Evolutionary conservation across 2,113 vertebrate genomes (phyloP).

Genomic region (Opisthocomus hoazin): DNA sequence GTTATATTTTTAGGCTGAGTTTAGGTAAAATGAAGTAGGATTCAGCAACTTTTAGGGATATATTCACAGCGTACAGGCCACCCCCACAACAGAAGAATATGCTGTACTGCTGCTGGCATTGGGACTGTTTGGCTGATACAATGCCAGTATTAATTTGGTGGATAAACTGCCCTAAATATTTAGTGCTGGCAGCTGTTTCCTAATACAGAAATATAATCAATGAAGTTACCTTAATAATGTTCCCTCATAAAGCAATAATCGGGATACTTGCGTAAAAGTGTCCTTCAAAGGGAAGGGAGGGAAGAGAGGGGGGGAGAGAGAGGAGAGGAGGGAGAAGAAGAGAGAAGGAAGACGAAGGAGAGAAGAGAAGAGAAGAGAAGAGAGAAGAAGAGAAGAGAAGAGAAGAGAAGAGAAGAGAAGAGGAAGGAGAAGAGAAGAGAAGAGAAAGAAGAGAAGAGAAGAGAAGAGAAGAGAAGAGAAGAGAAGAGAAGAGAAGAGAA

Average conservation of each 20-base stretch:
- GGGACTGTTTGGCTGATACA: not conserved
- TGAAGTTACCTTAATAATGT: constrained; percentile 24
- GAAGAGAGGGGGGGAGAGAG: no score
- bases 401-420: no score
- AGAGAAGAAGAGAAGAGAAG: not conserved
- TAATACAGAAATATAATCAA: constrained; percentile 38
- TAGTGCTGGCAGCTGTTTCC: constrained; percentile 41
- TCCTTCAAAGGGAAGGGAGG: not conserved
- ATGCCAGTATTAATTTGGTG: constrained; percentile 20
- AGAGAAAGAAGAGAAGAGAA: no score
- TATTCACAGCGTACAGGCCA: not conserved
- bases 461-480: not conserved
- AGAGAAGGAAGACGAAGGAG: no score
- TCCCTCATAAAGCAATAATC: constrained; percentile 44
- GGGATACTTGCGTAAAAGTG: constrained; percentile 15
- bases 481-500: not conserved
- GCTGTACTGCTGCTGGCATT: not conserved
- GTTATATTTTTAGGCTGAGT: not conserved
- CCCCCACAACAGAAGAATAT: not conserved
- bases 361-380: not conserved
- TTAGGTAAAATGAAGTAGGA: constrained; percentile 2
- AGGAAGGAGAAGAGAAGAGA: not conserved
- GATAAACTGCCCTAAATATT: constrained; percentile 50
- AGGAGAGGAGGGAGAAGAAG: fast-evolving
- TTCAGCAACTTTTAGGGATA: not conserved